A percentile compares a stretch with the other conserved stretches of the same genome.
Evolutionary conservation across 2,113 vertebrate species (phyloP).

Genomic region (Vulpes ferrilata): DNA sequence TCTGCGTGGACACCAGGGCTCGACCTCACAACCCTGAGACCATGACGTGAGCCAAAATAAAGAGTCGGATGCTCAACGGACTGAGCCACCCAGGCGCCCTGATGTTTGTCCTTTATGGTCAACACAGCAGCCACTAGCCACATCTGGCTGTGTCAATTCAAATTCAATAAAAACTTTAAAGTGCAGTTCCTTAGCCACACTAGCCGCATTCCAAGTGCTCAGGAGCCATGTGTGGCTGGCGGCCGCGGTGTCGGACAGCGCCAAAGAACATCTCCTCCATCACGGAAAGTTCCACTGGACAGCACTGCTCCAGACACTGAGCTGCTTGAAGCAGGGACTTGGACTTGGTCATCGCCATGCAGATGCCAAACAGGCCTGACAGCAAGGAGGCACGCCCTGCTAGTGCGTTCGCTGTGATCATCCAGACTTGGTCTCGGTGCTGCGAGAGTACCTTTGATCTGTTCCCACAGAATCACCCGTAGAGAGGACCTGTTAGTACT

Average conservation of each 20-base stretch:
- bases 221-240: not conserved
- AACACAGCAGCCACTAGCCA: not conserved
- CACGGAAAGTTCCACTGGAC: not conserved
- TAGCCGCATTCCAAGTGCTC: not conserved
- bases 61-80: not conserved
- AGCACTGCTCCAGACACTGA: not conserved
- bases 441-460: not conserved
- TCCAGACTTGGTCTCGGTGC: not conserved
- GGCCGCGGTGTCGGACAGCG: not conserved
- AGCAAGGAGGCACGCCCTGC: not conserved
- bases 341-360: not conserved
- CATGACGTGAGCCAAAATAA: not conserved
- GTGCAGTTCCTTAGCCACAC: not conserved
- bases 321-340: not conserved
- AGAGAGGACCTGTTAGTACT: not conserved
- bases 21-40: not conserved
- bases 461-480: not conserved
- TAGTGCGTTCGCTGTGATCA: not conserved
- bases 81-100: not conserved
- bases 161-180: not conserved
- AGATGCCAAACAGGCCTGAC: not conserved
- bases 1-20: not conserved
- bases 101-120: not conserved
- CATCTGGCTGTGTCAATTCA: not conserved
- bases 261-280: not conserved